Base-by-base conservation (phyloP, 2,797 vertebrate species). In the Varecia variegata region DNA sequence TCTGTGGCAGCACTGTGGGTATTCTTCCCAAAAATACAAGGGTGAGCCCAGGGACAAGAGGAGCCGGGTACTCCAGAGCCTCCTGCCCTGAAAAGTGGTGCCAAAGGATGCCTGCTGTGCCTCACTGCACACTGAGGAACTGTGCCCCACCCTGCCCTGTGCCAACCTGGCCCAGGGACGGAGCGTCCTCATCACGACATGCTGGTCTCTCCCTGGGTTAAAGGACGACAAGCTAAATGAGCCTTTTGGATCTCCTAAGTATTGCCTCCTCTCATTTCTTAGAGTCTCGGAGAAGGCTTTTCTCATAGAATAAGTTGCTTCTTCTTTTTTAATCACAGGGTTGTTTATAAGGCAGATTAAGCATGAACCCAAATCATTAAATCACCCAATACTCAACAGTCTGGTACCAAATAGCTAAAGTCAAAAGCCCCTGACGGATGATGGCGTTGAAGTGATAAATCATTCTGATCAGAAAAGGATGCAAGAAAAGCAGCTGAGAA, bases 401-500 rank as follows among this genome's bases (percentile, higher is more conserved):
- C 23, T 82, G 81, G 54, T 67, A 82, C 88, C 67, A 91, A 43
- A 89, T 17, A 94, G 77, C 68, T 70, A n/a, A 95, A 93, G 43
- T 79, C 95, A 95, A 92, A 97, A 97, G 88, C 6, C 52, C 85
- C 47, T 80, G 95, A 89, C 73, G 84, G 92, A 84, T 95, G 85
- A 94, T 91, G 93, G 88, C 73, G 95, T 81, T 90, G 77, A 73
- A 82, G 87, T 96, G 40, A 98, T 97, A 98, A 97, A 98, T 98
- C 95, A 97, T 93, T 96, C 93, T 93, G 98, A 97, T 85, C 89
- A 95, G 96, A 97, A 95, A 96, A 97, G 91, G 95, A 95, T 83
- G 92, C 94, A 93, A 93, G 97, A 81, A 87, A 97, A 96, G 95
- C 95, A 97, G 97, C 79, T 14, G 67, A 82, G 71, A 74, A 83